A percentile compares a stretch with the other conserved stretches of the same genome.
Evolutionary conservation across 2,113 vertebrate species (phyloP).

Genomic region (Serinus canaria): DNA sequence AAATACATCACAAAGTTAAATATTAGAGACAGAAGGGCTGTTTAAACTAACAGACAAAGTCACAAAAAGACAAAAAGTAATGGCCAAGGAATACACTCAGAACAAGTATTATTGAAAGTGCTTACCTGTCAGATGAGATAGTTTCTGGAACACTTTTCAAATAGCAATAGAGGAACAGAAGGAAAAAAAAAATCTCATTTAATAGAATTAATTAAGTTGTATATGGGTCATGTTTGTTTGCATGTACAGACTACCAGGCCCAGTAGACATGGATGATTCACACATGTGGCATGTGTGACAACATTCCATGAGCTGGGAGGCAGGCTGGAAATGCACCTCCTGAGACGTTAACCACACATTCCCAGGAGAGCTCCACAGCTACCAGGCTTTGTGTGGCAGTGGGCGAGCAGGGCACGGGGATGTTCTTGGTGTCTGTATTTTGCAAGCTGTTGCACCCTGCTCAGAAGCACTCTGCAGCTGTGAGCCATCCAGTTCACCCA

Average conservation of each 20-base stretch:
- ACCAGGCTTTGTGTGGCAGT: rapidly evolving
- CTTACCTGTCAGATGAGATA: background rate
- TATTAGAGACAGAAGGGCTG: background rate
- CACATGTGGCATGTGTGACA: background rate
- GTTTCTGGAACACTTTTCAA: background rate
- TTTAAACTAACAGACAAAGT: background rate
- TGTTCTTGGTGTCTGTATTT: background rate
- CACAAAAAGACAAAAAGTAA: background rate
- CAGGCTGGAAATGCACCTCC: background rate
- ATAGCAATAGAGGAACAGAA: background rate
- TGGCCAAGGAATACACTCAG: background rate
- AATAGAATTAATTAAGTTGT: background rate
- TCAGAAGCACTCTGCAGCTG: background rate
- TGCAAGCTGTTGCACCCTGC: background rate
- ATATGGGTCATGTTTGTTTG: background rate
- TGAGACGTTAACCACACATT: background rate
- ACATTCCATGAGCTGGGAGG: background rate
- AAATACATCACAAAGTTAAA: background rate
- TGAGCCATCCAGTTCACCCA: background rate
- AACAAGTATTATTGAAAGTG: background rate
- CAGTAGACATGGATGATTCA: background rate
- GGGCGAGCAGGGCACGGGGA: background rate
- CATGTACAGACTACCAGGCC: background rate
- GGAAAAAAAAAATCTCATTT: background rate
- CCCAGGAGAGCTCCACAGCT: background rate